Conservation (phyloP, 2,888 invertebrate species). For the Nemurella pictetii region DNA sequence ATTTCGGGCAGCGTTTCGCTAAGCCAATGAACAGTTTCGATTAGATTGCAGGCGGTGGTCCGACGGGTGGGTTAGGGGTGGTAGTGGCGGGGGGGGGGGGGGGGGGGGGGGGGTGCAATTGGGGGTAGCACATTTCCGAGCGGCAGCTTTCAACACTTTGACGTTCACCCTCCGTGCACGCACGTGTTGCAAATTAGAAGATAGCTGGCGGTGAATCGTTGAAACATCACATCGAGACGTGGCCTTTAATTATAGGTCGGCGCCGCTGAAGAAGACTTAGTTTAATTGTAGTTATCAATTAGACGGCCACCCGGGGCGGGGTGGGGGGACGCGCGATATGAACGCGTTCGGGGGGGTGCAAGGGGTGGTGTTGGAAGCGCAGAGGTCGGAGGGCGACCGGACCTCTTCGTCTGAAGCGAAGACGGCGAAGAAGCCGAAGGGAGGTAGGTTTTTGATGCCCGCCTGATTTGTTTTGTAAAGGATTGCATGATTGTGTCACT, state of each 20-base stretch:
- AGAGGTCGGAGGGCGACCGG: background rate
- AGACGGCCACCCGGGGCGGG: background rate
- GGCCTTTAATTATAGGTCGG: background rate
- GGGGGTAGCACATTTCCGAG: background rate
- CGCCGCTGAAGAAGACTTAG: background rate
- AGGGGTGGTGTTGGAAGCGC: background rate
- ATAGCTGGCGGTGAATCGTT: too few species aligned
- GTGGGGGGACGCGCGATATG: background rate
- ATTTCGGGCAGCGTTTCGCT: background rate
- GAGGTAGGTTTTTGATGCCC: constrained; percentile 1
- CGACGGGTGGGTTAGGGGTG: background rate
- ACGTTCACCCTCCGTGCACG: background rate
- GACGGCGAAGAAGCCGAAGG: constrained; percentile 2
- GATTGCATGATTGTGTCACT: too few species aligned
- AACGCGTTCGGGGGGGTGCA: background rate
- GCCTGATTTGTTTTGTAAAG: background rate
- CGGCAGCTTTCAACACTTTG: background rate
- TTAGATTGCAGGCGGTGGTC: background rate
- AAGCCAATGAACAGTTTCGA: background rate
- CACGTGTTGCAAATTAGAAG: background rate
- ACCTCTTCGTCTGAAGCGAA: background rate
- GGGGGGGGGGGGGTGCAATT: background rate
- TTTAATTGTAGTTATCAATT: background rate
- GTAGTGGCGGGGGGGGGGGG: background rate
- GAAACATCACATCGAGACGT: too few species aligned